Percentiles rank a stretch among this genome's conserved stretches.
phyloP scores from a whole-genome alignment of 2,113 vertebrate species.

The Siphamia tubifer region DNA sequence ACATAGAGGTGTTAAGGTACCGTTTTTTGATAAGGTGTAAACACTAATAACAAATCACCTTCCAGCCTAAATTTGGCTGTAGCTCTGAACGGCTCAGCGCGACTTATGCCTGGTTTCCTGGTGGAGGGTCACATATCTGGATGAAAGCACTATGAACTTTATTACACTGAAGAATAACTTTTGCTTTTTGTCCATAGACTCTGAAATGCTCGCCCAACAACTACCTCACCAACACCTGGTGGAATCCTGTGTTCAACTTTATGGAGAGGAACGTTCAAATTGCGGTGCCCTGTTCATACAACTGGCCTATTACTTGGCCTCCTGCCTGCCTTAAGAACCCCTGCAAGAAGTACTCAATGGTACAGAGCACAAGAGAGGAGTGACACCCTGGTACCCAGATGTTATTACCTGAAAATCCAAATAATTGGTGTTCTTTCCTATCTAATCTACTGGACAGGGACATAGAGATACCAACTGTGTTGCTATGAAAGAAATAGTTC shows the following conservation, averaged over 20 bases:
- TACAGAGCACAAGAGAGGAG: slow-evolving; percentile 86
- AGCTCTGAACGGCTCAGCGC: too few relatives aligned
- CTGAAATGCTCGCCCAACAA: slow-evolving; percentile 92
- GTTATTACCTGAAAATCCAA: slow-evolving; percentile 4
- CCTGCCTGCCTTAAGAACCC: slow-evolving; percentile 94
- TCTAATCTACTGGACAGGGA: slow-evolving; percentile 9
- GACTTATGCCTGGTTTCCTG: too few relatives aligned
- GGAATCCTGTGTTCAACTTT: slow-evolving; percentile 96
- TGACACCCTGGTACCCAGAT: slow-evolving; percentile 34
- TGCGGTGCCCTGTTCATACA: slow-evolving; percentile 91
- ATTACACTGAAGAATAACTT: background rate
- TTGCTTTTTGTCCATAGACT: slow-evolving; percentile 72
- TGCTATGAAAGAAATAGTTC: slow-evolving; percentile 2
- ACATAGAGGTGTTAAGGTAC: too few relatives aligned
- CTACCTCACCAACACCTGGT: slow-evolving; percentile 96
- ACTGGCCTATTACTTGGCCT: slow-evolving; percentile 92
- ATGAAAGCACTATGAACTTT: too few relatives aligned
- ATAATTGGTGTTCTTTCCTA: slow-evolving; percentile 1
- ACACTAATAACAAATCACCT: too few relatives aligned
- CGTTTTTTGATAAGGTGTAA: too few relatives aligned
- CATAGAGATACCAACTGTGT: slow-evolving; percentile 18
- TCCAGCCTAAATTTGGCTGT: too few relatives aligned
- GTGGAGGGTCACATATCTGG: too few relatives aligned
- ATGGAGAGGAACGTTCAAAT: slow-evolving; percentile 95
- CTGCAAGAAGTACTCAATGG: slow-evolving; percentile 95